Base-by-base conservation (phyloP, 2,888 invertebrate genomes). In the Rhogogaster chlorosoma region DNA sequence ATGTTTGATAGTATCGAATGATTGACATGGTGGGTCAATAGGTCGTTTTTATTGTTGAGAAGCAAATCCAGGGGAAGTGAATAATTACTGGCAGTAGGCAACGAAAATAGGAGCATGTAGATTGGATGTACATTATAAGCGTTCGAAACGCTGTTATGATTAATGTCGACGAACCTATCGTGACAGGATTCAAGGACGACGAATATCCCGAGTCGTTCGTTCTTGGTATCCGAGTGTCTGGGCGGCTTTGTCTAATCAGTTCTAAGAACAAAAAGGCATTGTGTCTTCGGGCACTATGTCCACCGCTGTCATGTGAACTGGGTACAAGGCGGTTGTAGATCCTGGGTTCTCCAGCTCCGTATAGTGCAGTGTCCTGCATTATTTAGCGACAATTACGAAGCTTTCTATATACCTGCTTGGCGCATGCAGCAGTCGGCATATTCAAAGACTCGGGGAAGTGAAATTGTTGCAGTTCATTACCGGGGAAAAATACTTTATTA, bases 401-500 rank as follows among this genome's bases (percentile, higher is more conserved):
- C 86, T 88, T 88, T 87, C 87, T 87, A 88, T 86, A 83, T 85
- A 85, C 87, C 86, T 80, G 61, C 22, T 18, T 7, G 38, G 18
- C 32, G 61, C n/a, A 12, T n/a, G 10, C 57, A 22, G 67, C 29
- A 70, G 88, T 88, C 89, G 90, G 90, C 89, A 86, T 88, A 88
- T 87, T 89, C 89, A 90, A 90, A 90, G 90, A 88, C 86, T 84
- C 83, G 83, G 84, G 85, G 82, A 70, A 26, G 83, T 75, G 87
- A 85, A 88, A 90, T 88, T 88, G 86, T 85, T 85, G 83, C 75
- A 86, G 89, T 91, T 90, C 89, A 89, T 91, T 91, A 90, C 87
- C 87, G 87, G 78, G 87, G 89, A 89, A 90, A 90, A 90, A 87
- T 80, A 77, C 57, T 80, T 49, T 10, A 49, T 80, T 49, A 61